Conservation (phyloP, 2,888 invertebrate genomes). For the Eurytoma californica region DNA sequence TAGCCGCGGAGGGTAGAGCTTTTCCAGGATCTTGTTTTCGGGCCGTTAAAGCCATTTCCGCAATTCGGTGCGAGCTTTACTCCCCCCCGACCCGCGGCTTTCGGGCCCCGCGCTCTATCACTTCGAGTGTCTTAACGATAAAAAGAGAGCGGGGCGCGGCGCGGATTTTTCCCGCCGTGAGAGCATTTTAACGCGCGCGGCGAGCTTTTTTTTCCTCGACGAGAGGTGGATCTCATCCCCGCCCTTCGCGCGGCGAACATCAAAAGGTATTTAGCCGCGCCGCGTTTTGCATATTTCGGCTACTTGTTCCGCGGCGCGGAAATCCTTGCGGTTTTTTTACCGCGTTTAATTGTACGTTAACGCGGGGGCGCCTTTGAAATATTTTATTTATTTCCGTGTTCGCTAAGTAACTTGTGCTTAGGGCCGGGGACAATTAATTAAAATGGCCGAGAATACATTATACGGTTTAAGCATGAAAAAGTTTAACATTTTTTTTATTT, state of each 20-base stretch:
- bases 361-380: no score
- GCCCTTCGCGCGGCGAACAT: background rate
- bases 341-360: no score
- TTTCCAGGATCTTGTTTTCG: conserved; percentile 55
- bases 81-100: background rate
- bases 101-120: conserved; percentile 26
- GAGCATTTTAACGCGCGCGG: conserved; percentile 25
- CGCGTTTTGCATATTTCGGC: conserved; percentile 11
- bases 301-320: no score
- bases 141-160: conserved; percentile 25
- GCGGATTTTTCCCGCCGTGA: conserved; percentile 19
- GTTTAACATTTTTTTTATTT: no score
- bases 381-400: no score
- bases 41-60: conserved; percentile 55
- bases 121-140: conserved; percentile 52
- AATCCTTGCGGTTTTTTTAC: no score
- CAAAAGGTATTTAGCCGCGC: conserved; percentile 15
- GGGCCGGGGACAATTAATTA: no score
- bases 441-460: no score
- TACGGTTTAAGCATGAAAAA: no score
- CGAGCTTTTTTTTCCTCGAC: background rate
- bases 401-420: no score
- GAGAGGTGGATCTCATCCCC: background rate
- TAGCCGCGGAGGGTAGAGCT: conserved; percentile 38
- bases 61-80: conserved; percentile 25